These are phyloP conservation scores for Cyclina sinensis DNA, from an alignment of 1,140 invertebrate species.

Conservation along the genomic window DNA sequence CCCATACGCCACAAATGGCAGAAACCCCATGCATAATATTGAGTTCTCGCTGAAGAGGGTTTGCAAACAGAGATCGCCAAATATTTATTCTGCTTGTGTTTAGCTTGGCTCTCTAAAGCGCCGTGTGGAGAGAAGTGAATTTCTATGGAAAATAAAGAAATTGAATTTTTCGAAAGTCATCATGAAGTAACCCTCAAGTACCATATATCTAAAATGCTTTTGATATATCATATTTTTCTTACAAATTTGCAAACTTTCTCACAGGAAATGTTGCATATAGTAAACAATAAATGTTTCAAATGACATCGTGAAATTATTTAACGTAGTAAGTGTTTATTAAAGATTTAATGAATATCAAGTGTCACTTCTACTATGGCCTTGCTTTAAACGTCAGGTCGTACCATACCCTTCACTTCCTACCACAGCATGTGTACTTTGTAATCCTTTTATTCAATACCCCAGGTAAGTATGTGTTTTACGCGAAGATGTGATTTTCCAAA, in stretches of 20 bases:
- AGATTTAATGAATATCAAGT: background rate
- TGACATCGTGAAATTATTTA: background rate
- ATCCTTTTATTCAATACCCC: no score
- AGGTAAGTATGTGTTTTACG: no score
- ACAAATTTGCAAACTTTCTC: slow-evolving; percentile 18
- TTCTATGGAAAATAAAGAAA: slow-evolving; percentile 22
- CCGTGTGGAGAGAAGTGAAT: background rate
- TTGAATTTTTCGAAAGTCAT: slow-evolving; percentile 3
- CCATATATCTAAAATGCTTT: slow-evolving; percentile 7
- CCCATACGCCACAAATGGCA: slow-evolving; percentile 16
- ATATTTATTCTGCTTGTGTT: slow-evolving; percentile 43
- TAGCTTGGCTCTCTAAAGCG: background rate
- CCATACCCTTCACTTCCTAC: background rate
- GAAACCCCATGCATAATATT: slow-evolving; percentile 40
- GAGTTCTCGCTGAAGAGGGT: slow-evolving; percentile 33
- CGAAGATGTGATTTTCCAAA: no score
- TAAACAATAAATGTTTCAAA: background rate
- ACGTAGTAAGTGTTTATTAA: background rate
- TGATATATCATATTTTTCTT: background rate
- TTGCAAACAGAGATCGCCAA: slow-evolving; percentile 38
- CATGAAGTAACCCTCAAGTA: slow-evolving; percentile 11
- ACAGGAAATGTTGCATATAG: slow-evolving; percentile 23
- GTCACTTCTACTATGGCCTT: background rate
- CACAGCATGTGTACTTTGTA: no score
- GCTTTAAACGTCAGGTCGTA: background rate